Conservation (phyloP, 1,140 invertebrate species). For the Drosophila pseudoananassae region DNA sequence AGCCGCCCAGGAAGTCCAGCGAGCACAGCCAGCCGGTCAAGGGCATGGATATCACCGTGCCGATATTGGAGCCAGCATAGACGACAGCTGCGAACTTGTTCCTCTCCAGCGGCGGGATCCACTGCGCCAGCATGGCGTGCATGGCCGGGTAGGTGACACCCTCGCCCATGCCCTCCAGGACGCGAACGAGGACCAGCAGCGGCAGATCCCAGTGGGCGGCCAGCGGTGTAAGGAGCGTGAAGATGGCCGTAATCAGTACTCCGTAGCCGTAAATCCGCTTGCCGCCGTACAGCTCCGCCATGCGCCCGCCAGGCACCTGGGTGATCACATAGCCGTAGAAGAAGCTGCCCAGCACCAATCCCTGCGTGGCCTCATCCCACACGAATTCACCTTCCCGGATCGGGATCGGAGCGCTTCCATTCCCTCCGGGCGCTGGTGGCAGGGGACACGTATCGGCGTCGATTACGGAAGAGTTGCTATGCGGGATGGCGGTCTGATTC, state of each 20-base stretch:
- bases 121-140: slow-evolving; percentile 92
- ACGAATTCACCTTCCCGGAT: slow-evolving; percentile 89
- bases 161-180: slow-evolving; percentile 94
- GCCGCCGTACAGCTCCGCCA: slow-evolving; percentile 91
- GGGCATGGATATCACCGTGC: slow-evolving; percentile 90
- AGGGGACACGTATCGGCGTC: slow-evolving; percentile 87
- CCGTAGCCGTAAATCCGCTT: slow-evolving; percentile 92
- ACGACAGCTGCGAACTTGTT: slow-evolving; percentile 92
- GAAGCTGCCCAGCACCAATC: slow-evolving; percentile 92
- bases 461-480: slow-evolving; percentile 85
- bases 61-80: slow-evolving; percentile 89
- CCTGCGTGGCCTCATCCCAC: slow-evolving; percentile 92
- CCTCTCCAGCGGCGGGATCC: slow-evolving; percentile 92
- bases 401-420: slow-evolving; percentile 83
- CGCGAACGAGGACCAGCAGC: slow-evolving; percentile 90
- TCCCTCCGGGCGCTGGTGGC: slow-evolving; percentile 75
- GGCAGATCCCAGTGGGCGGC: slow-evolving; percentile 89
- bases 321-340: slow-evolving; percentile 94
- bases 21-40: slow-evolving; percentile 90
- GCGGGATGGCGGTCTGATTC: slow-evolving; percentile 89
- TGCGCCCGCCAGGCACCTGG: slow-evolving; percentile 93
- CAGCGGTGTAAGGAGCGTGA: slow-evolving; percentile 90
- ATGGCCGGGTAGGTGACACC: slow-evolving; percentile 93
- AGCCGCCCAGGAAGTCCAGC: slow-evolving; percentile 88
- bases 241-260: slow-evolving; percentile 90